Evolutionary conservation across 2,797 vertebrate species (phyloP), one percentile per base, ranked within the genome.

Genomic region (Enteromius radiatus): DNA sequence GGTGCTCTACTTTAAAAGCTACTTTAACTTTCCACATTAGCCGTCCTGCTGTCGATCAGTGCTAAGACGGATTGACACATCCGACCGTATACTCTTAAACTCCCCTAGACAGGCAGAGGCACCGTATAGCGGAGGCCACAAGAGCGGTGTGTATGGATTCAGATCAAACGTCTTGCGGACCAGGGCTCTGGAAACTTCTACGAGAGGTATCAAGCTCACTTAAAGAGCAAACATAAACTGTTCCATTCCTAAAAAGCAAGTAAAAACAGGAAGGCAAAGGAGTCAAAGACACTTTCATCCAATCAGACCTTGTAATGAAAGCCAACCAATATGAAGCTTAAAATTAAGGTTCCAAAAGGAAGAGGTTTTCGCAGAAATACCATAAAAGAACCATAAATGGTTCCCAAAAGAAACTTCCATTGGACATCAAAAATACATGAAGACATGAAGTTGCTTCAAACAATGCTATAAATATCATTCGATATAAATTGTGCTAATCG

Each of bases 11-110:
- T 43, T 52, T 67, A 52, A 64, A 84, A 80, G 45, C 78, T 61
- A 17, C 64, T 84, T 73, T 75, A 81, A 81, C 63, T 86, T 86
- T 85, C 87, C 85, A 86, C 85, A 85, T 88, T 85, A 84, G 87
- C 36, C 84, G 80, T 84, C 65, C 84, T 76, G 78, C 81, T 65
- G 76, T 80, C 81, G 41, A 84, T 71, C 87, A 83, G 45, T 1
- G 1, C 31, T 43, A 65, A 54, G 61, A 75, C 12, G 26, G 80
- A 74, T 82, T 74, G 80, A 82, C 80, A 82, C 61, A 52, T 67
- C 71, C 23, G 33, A 82, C n/a, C 3, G 23, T 67, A n/a, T 65
- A 17, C 17, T n/a, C 61, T 67, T 26, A 65, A 75, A 64, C 17
- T 8, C 28, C 69, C 65, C 28, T 28, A n/a, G 21, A 81, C 71